These are phyloP conservation scores for Vireo altiloquus DNA, from an alignment of 2,113 vertebrate genomes.

Conservation along the genomic window DNA sequence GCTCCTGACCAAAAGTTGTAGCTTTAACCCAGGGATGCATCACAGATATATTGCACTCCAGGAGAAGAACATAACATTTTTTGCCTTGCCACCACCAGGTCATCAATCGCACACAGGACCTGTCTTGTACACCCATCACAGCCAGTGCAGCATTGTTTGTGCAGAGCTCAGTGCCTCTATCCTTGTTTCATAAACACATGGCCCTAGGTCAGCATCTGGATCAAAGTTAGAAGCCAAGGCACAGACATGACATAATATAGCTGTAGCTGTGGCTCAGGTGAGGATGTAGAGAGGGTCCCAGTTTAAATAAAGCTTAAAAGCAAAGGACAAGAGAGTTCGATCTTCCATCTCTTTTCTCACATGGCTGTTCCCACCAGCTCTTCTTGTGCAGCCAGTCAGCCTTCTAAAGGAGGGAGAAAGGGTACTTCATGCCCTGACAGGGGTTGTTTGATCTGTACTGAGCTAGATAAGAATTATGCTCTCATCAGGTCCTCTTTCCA, in stretches of 20 bases:
- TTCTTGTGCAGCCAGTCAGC: neutral
- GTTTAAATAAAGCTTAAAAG: neutral
- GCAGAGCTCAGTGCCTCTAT: neutral
- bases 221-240: neutral
- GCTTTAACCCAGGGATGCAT: neutral
- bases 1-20: neutral
- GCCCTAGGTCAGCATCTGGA: neutral
- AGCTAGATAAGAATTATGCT: neutral
- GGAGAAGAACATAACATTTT: neutral
- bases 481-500: neutral
- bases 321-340: neutral
- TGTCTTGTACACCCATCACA: neutral
- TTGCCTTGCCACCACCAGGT: neutral
- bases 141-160: neutral
- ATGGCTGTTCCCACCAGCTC: neutral
- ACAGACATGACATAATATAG: neutral
- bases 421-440: neutral
- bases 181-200: neutral
- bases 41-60: neutral
- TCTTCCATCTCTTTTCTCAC: neutral
- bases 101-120: accelerated
- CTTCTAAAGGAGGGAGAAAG: neutral
- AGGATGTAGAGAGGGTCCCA: neutral
- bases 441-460: neutral
- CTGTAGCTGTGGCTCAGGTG: neutral